These are phyloP conservation scores for Microplitis deprimator DNA, from an alignment of 2,888 invertebrate species.

Conservation along the genomic window DNA sequence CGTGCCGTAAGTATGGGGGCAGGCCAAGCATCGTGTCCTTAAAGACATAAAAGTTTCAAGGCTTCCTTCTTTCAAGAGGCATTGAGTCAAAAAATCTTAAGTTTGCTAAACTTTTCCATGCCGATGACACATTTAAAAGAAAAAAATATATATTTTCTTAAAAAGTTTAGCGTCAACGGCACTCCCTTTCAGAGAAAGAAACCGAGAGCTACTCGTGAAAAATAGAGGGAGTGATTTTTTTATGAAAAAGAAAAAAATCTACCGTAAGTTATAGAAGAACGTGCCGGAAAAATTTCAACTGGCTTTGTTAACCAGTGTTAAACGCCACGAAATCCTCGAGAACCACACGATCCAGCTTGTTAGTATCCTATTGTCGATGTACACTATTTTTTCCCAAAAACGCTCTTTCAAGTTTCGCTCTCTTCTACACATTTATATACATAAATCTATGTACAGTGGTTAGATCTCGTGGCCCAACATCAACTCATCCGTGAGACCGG, in stretches of 20 bases:
- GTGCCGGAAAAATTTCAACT: slow-evolving; percentile 54
- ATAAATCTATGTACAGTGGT: neutral
- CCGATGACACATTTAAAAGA: slow-evolving; percentile 20
- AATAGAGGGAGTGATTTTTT: too few species aligned
- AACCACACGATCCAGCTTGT: slow-evolving; percentile 64
- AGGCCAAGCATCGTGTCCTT: neutral
- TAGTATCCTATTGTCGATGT: slow-evolving; percentile 62
- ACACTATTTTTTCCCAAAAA: slow-evolving; percentile 44
- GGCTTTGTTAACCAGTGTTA: slow-evolving; percentile 66
- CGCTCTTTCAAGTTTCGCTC: slow-evolving; percentile 32
- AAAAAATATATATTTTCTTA: slow-evolving; percentile 9
- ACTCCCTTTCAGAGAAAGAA: too few species aligned
- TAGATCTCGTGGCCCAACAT: slow-evolving; percentile 38
- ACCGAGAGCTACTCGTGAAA: too few species aligned
- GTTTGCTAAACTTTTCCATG: slow-evolving; percentile 31
- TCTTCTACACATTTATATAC: slow-evolving; percentile 41
- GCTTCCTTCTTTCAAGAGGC: slow-evolving; percentile 33
- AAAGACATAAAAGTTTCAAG: slow-evolving; percentile 44
- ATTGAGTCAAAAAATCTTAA: slow-evolving; percentile 50
- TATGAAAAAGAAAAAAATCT: too few species aligned
- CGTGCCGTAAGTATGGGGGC: slow-evolving; percentile 37
- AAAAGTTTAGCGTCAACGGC: too few species aligned
- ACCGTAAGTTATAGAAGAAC: slow-evolving; percentile 36
- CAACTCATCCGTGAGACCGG: slow-evolving; percentile 49
- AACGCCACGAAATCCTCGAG: slow-evolving; percentile 61